Evolutionary conservation across 1,140 invertebrate genomes (phyloP).

Genomic region (Meloidogyne hapla): DNA sequence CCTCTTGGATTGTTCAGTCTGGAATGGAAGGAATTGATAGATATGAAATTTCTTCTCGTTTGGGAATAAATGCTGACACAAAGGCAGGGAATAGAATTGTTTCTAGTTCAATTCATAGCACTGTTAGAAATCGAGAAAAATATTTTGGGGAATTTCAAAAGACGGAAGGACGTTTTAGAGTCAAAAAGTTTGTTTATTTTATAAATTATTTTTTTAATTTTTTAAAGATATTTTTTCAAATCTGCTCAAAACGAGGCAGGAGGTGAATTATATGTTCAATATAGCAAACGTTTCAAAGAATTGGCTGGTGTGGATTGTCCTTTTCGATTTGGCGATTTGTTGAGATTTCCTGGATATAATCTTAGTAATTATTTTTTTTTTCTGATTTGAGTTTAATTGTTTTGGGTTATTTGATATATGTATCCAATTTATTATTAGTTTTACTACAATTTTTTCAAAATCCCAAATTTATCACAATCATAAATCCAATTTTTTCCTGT

Average conservation of each 20-base stretch:
- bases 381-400: too few relatives aligned
- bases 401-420: too few relatives aligned
- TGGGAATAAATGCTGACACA: constrained; percentile 44
- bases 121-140: constrained; percentile 44
- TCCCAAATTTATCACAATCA: not conserved
- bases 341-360: constrained; percentile 56
- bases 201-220: constrained; percentile 10
- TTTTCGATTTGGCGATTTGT: constrained; percentile 52
- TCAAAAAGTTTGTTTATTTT: constrained; percentile 45
- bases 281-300: constrained; percentile 35
- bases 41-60: constrained; percentile 42
- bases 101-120: constrained; percentile 42
- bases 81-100: constrained; percentile 55
- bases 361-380: constrained; percentile 48
- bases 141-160: constrained; percentile 59
- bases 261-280: constrained; percentile 32
- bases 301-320: constrained; percentile 49
- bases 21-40: constrained; percentile 44
- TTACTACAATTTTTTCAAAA: too few relatives aligned
- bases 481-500: too few relatives aligned
- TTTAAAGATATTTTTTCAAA: constrained; percentile 22
- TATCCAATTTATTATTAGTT: too few relatives aligned
- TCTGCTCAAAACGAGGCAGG: constrained; percentile 2
- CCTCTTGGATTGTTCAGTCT: constrained; percentile 35
- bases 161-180: constrained; percentile 58